Evolutionary conservation across 2,888 invertebrate species (phyloP).

Genomic region (Parnassius apollo): DNA sequence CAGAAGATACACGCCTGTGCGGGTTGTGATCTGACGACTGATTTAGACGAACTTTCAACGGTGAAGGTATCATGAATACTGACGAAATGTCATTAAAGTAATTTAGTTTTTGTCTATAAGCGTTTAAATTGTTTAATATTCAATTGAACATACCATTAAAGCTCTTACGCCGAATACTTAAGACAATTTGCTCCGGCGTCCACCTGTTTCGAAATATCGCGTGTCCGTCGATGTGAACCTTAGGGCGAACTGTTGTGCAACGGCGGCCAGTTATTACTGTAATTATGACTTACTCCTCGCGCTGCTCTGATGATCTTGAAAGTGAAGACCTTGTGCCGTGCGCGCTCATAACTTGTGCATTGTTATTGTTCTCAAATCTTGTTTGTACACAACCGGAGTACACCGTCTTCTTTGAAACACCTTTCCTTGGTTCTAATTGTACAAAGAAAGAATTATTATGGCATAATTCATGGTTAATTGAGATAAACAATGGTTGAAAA

Average conservation of each 20-base stretch:
- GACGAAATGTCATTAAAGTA: conserved; percentile 8
- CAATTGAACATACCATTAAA: conserved; percentile 11
- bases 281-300: conserved; percentile 69
- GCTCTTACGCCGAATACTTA: neutral
- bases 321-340: conserved; percentile 69
- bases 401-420: neutral
- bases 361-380: conserved; percentile 43
- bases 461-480: too few species aligned
- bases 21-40: too few species aligned
- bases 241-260: conserved; percentile 59
- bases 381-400: conserved; percentile 56
- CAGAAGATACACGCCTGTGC: too few species aligned
- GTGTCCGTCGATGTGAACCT: conserved; percentile 33
- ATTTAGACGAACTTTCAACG: conserved; percentile 8
- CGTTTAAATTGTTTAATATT: conserved; percentile 19
- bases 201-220: conserved; percentile 50
- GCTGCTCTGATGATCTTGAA: conserved; percentile 79
- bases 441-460: too few species aligned
- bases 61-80: conserved; percentile 9
- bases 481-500: neutral
- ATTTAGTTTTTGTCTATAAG: conserved; percentile 21
- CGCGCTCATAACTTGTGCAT: conserved; percentile 49
- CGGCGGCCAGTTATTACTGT: conserved; percentile 61
- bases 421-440: neutral
- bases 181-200: conserved; percentile 8